Conservation (phyloP, 2,797 vertebrate species). For the Falco naumanni region DNA sequence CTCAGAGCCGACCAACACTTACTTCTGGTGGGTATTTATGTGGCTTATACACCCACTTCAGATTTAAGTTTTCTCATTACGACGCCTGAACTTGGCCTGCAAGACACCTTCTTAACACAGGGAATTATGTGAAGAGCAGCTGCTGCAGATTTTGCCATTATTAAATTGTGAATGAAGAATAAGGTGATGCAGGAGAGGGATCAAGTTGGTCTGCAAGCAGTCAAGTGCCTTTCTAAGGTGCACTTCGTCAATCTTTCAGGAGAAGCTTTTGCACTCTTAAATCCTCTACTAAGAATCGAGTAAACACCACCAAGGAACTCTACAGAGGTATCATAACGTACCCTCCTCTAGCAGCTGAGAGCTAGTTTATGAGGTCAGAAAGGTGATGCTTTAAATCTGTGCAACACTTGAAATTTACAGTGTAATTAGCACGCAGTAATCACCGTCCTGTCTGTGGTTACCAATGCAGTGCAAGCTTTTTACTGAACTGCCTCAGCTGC, state of each 20-base stretch:
- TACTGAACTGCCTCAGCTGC: not conserved
- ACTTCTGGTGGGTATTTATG: not conserved
- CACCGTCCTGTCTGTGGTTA: not conserved
- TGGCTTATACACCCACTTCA: not conserved
- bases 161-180: not conserved
- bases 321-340: not conserved
- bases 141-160: not conserved
- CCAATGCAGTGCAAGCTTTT: not conserved
- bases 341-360: not conserved
- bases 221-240: not conserved
- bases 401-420: not conserved
- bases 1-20: not conserved
- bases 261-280: not conserved
- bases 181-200: not conserved
- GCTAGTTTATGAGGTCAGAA: not conserved
- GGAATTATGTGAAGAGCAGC: not conserved
- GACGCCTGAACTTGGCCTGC: not conserved
- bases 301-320: not conserved
- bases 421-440: not conserved
- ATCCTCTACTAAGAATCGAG: not conserved
- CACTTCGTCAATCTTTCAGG: not conserved
- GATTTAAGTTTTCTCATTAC: not conserved
- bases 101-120: not conserved
- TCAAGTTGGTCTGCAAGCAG: not conserved
- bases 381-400: not conserved